Conservation (phyloP, 1,140 invertebrate genomes). For the Tetramorium parvispinum region DNA sequence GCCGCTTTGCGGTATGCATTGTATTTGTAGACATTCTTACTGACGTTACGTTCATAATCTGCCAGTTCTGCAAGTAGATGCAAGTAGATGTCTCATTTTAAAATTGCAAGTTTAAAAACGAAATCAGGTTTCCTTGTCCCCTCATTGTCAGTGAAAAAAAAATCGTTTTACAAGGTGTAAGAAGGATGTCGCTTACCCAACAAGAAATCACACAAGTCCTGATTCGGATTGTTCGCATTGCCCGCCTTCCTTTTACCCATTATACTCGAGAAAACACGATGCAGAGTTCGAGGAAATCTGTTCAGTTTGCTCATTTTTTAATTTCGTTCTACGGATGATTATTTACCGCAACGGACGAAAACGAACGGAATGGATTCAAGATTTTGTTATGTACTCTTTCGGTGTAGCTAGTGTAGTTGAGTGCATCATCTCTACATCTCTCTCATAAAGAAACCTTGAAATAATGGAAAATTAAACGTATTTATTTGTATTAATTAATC, state of each 20-base stretch:
- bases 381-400: not conserved
- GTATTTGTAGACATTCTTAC: conserved; percentile 91
- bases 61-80: conserved; percentile 88
- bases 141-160: conserved; percentile 87
- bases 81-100: no score
- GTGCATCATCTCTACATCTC: no score
- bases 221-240: conserved; percentile 86
- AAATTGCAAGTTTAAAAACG: conserved; percentile 85
- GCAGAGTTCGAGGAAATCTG: not conserved
- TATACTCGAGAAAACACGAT: not conserved
- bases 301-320: conserved; percentile 26
- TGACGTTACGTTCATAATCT: conserved; percentile 92
- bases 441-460: conserved; percentile 86
- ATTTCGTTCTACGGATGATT: conserved; percentile 6
- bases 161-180: conserved; percentile 84
- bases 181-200: conserved; percentile 78
- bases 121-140: conserved; percentile 91
- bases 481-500: not conserved
- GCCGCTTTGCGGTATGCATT: conserved; percentile 93
- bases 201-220: conserved; percentile 88
- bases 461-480: conserved; percentile 23
- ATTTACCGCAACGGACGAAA: not conserved
- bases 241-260: conserved; percentile 89
- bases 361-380: not conserved
- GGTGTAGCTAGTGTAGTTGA: no score